Conservation (phyloP, 2,797 vertebrate genomes). For the Mormyrops attenuatus region DNA sequence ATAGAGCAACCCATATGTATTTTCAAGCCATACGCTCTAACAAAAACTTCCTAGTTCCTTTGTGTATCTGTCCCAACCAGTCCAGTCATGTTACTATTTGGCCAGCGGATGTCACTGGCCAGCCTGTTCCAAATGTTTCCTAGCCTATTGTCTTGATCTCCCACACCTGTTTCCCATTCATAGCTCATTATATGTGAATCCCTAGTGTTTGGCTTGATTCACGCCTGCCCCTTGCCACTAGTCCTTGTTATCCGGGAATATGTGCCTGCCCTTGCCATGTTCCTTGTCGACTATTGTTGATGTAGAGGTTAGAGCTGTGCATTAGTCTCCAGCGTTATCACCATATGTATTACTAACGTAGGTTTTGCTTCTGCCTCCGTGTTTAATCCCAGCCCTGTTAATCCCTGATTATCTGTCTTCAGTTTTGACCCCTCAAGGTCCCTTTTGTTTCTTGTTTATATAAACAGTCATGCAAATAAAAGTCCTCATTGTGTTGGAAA, state of each 20-base stretch:
- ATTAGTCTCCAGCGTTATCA: not conserved
- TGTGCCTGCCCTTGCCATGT: not conserved
- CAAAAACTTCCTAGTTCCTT: not conserved
- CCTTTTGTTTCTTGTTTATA: not conserved
- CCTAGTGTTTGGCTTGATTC: not conserved
- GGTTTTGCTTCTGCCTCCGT: not conserved
- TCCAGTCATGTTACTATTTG: not conserved
- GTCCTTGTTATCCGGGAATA: not conserved
- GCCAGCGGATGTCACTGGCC: not conserved
- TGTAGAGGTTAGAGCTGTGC: not conserved
- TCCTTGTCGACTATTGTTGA: not conserved
- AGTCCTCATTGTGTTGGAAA: not conserved
- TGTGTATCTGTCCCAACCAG: not conserved
- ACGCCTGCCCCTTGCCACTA: not conserved
- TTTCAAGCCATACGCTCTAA: not conserved
- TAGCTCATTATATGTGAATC: not conserved
- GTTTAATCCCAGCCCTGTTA: not conserved
- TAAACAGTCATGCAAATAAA: not conserved
- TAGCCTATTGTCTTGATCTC: not conserved
- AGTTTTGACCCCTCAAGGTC: not conserved
- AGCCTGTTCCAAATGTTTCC: not conserved
- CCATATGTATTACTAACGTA: not conserved
- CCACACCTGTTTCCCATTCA: not conserved
- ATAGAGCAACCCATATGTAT: not conserved
- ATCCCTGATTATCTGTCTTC: not conserved